Percentiles rank a stretch among this genome's conserved stretches.
phyloP scores from a whole-genome alignment of 2,113 vertebrate species.

The Puffinus mauretanicus region DNA sequence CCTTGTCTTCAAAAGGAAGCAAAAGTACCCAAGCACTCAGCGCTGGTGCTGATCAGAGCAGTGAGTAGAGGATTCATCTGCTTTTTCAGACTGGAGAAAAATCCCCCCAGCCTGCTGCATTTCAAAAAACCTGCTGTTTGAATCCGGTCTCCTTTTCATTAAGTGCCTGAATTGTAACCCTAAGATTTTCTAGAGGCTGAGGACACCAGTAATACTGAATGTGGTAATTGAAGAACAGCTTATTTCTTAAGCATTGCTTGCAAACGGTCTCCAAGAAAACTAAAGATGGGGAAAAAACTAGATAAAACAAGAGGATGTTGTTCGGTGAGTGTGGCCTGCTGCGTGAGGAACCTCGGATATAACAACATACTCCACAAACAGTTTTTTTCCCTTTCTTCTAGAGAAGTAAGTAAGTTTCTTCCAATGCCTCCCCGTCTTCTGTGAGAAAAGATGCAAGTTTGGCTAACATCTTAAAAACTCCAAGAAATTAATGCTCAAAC shows the following conservation, averaged over 20 bases:
- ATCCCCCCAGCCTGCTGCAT: background rate
- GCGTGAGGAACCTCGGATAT: background rate
- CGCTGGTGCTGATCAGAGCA: background rate
- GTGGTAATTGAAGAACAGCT: background rate
- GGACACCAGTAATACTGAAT: background rate
- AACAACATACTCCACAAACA: background rate
- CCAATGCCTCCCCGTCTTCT: background rate
- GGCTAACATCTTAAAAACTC: background rate
- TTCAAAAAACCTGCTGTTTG: background rate
- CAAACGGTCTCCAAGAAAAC: background rate
- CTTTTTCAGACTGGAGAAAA: background rate
- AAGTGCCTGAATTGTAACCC: background rate
- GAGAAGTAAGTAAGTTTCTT: background rate
- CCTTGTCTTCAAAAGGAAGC: background rate
- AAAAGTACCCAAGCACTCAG: background rate
- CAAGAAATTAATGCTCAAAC: background rate
- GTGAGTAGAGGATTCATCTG: accelerated
- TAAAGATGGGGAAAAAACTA: background rate
- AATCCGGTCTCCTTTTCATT: background rate
- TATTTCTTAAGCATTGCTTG: background rate
- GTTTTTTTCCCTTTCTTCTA: background rate
- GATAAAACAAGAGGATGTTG: background rate
- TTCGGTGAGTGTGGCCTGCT: background rate
- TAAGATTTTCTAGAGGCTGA: background rate
- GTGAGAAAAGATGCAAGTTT: background rate